phyloP scores from a whole-genome alignment of 2,113 vertebrate genomes.

The Neodontobutis hainanensis region DNA sequence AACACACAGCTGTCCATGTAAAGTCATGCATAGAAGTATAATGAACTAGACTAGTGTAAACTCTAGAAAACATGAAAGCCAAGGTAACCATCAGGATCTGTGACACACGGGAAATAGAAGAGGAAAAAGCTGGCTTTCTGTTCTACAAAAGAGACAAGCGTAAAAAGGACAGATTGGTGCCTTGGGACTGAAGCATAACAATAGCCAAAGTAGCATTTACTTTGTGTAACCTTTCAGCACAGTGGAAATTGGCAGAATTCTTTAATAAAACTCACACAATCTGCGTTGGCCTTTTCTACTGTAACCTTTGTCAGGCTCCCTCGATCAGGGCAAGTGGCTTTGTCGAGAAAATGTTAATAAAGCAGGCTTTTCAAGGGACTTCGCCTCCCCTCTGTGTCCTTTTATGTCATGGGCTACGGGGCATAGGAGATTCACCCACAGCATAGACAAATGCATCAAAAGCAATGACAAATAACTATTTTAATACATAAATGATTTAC shows the following conservation, averaged over 20 bases:
- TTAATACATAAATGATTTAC: too few relatives aligned
- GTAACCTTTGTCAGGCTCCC: conserved; percentile 25
- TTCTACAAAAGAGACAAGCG: conserved; percentile 6
- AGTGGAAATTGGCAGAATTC: conserved; percentile 20
- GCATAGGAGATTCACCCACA: neutral
- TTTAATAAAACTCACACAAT: conserved; percentile 36
- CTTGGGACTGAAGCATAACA: conserved; percentile 17
- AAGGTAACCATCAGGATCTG: neutral
- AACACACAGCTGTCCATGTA: too few relatives aligned
- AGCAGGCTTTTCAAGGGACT: conserved; percentile 18
- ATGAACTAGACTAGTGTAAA: neutral
- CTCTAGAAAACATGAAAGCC: neutral
- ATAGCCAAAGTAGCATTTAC: conserved; percentile 15
- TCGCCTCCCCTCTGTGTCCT: conserved; percentile 21
- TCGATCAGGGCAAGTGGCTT: conserved; percentile 30
- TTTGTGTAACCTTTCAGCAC: conserved; percentile 47
- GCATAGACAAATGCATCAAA: neutral
- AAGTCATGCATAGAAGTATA: neutral
- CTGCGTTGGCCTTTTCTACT: conserved; percentile 31
- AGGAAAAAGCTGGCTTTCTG: neutral
- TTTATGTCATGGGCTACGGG: conserved; percentile 5
- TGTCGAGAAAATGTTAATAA: conserved; percentile 52
- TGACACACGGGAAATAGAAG: neutral
- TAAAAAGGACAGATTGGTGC: conserved; percentile 1
- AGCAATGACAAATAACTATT: too few relatives aligned